Conservation (phyloP, 2,888 invertebrate genomes). For the Unio pictorum region DNA sequence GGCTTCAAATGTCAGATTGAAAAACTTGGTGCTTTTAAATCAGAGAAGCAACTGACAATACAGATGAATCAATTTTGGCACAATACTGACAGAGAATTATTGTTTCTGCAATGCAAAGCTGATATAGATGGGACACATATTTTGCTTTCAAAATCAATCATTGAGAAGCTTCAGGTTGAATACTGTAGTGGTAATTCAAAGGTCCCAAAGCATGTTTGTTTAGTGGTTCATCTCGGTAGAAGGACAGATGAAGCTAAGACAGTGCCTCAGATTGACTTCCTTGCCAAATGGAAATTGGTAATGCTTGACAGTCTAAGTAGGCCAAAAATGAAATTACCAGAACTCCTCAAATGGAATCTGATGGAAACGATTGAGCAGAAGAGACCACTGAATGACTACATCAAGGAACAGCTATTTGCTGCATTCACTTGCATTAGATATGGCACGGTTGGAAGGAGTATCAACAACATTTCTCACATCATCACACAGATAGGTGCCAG, state of each 20-base stretch:
- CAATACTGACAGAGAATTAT: slow-evolving; percentile 13
- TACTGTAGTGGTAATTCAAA: not conserved
- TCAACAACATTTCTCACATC: no score
- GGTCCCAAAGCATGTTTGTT: slow-evolving; percentile 16
- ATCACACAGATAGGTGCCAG: no score
- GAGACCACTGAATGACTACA: no score
- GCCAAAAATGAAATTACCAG: no score
- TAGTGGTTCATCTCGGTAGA: slow-evolving; percentile 22
- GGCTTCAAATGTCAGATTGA: slow-evolving; percentile 21
- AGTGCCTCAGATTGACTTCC: not conserved
- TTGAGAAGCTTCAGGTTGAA: slow-evolving; percentile 24
- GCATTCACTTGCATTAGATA: no score
- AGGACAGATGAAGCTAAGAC: slow-evolving; percentile 7
- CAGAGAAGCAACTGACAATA: slow-evolving; percentile 38
- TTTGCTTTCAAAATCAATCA: slow-evolving; percentile 29
- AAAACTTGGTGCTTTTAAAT: slow-evolving; percentile 42
- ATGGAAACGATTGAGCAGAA: no score
- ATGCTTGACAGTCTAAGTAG: no score
- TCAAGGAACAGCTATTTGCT: no score
- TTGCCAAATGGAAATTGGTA: no score
- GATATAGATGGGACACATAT: slow-evolving; percentile 37
- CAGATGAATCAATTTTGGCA: slow-evolving; percentile 34
- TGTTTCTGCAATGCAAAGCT: slow-evolving; percentile 40
- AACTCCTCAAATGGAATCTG: no score
- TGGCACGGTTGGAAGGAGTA: no score